Evolutionary conservation across 2,797 vertebrate genomes (phyloP).

Genomic region (Dryobates pubescens): DNA sequence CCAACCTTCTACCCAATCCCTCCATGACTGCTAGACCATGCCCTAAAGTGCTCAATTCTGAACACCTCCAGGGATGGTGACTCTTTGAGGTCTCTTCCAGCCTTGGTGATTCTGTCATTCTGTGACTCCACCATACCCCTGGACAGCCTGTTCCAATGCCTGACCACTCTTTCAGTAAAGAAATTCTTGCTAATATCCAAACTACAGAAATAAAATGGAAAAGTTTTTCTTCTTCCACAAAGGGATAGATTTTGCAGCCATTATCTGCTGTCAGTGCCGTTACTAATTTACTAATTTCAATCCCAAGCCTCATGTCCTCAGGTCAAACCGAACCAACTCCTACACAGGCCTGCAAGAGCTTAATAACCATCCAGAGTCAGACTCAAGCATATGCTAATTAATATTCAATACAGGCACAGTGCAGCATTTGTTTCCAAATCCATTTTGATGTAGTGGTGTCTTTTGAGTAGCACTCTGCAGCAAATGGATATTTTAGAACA

Average conservation of each 20-base stretch:
- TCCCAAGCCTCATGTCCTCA: background rate
- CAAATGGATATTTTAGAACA: background rate
- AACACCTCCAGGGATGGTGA: too few relatives aligned
- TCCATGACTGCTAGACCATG: too few relatives aligned
- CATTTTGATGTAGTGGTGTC: background rate
- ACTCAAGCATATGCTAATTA: background rate
- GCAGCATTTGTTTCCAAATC: background rate
- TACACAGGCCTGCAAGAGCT: background rate
- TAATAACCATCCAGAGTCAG: background rate
- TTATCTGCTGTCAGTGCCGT: conserved; percentile 9
- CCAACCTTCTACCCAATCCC: too few relatives aligned
- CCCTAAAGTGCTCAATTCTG: too few relatives aligned
- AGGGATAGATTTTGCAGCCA: background rate
- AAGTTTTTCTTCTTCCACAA: background rate
- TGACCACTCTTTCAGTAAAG: too few relatives aligned
- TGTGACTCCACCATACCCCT: too few relatives aligned
- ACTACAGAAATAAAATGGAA: background rate
- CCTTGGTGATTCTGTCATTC: too few relatives aligned
- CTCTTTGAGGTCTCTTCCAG: too few relatives aligned
- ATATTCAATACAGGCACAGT: conserved; percentile 59
- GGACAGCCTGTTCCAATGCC: too few relatives aligned
- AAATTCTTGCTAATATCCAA: background rate
- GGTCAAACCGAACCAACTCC: conserved; percentile 79
- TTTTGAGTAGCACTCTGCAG: background rate
- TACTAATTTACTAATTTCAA: conserved; percentile 41